Evolutionary conservation across 1,140 invertebrate species (phyloP).

Genomic region (Leucophenga varia): DNA sequence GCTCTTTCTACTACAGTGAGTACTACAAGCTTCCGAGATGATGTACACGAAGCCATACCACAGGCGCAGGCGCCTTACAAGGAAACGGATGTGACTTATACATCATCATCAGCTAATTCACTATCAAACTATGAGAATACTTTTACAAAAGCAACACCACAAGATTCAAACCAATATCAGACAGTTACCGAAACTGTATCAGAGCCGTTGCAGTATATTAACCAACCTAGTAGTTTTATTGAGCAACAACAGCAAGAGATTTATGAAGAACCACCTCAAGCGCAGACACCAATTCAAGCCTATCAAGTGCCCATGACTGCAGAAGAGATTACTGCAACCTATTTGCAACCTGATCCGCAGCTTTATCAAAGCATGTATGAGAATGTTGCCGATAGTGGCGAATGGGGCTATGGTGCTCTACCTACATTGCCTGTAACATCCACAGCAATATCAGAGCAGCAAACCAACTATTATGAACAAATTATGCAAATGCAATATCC

Average conservation of each 20-base stretch:
- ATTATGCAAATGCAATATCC: constrained; percentile 52
- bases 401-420: constrained; percentile 38
- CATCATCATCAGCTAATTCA: too few species aligned
- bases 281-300: constrained; percentile 4
- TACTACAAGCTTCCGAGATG: background rate
- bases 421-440: too few species aligned
- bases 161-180: constrained; percentile 4
- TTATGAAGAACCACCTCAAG: constrained; percentile 15
- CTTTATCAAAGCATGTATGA: constrained; percentile 51
- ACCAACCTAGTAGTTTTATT: constrained; percentile 21
- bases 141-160: constrained; percentile 6
- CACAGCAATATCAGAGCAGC: constrained; percentile 19
- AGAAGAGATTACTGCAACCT: constrained; percentile 46
- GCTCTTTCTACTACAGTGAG: background rate
- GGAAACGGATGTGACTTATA: constrained; percentile 14
- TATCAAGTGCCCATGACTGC: constrained; percentile 46
- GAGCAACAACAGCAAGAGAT: constrained; percentile 16
- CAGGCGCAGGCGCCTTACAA: too few species aligned
- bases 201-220: constrained; percentile 22
- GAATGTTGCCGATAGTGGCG: constrained; percentile 45
- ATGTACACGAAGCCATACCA: background rate
- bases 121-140: constrained; percentile 12
- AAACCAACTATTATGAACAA: constrained; percentile 44
- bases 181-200: background rate
- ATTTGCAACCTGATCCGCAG: constrained; percentile 47